A percentile compares a stretch with the other conserved stretches of the same genome.
Evolutionary conservation across 2,113 vertebrate genomes (phyloP).

Genomic region (Brienomyrus longianalis): DNA sequence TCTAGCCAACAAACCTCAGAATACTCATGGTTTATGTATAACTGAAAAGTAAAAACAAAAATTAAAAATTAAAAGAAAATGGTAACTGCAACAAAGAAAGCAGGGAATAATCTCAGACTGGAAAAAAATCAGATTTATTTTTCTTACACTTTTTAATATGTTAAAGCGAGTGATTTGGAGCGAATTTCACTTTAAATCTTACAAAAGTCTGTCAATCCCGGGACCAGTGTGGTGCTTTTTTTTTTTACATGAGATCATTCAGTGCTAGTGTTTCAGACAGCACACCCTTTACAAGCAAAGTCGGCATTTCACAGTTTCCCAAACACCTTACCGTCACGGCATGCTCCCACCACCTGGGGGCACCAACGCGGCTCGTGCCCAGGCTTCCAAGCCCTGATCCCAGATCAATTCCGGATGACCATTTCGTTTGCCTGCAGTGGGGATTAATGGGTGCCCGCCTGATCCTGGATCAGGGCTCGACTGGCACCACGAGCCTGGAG

Average conservation of each 20-base stretch:
- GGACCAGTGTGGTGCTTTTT: conserved; percentile 6
- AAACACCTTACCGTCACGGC: neutral
- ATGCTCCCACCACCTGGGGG: neutral
- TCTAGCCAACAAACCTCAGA: neutral
- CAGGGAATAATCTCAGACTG: conserved; percentile 12
- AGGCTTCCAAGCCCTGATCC: neutral
- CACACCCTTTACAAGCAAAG: conserved; percentile 44
- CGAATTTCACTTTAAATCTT: conserved; percentile 2
- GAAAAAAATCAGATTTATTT: conserved; percentile 12
- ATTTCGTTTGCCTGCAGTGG: neutral
- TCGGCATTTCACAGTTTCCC: conserved; percentile 17
- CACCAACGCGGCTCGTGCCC: neutral
- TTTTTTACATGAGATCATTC: conserved; percentile 30
- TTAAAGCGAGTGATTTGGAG: neutral
- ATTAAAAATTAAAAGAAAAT: neutral
- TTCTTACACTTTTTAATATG: conserved; percentile 21
- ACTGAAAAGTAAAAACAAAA: conserved; percentile 4
- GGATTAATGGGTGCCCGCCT: neutral
- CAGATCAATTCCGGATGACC: neutral
- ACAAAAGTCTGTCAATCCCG: conserved; percentile 11
- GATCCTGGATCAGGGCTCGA: neutral
- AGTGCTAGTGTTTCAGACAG: conserved; percentile 55
- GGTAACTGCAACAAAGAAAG: neutral
- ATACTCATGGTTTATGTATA: neutral
- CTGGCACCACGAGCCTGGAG: neutral